Percentiles rank a stretch among this genome's conserved stretches.
Conservation (phyloP, 2,888 invertebrate genomes). For the Smittia aterrima region DNA sequence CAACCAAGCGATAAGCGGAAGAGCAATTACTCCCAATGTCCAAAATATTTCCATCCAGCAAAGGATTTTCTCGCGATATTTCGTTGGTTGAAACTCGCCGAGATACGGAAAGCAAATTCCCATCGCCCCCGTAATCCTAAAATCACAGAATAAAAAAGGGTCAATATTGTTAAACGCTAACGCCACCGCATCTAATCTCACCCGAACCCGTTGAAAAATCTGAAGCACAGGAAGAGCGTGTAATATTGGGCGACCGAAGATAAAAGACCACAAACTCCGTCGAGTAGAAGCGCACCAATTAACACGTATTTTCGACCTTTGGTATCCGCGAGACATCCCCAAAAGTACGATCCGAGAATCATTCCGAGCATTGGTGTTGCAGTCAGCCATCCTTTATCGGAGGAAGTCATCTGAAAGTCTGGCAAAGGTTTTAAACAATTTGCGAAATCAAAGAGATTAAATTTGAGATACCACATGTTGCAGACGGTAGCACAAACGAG, state of each 20-base stretch:
- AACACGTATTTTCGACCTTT: slow-evolving; percentile 74
- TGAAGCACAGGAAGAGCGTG: slow-evolving; percentile 67
- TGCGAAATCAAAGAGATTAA: background rate
- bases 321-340: slow-evolving; percentile 81
- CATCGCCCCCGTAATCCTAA: slow-evolving; percentile 77
- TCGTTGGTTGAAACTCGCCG: slow-evolving; percentile 77
- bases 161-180: background rate
- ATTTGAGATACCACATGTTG: slow-evolving; percentile 61
- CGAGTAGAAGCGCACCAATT: slow-evolving; percentile 69
- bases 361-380: slow-evolving; percentile 79
- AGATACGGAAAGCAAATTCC: slow-evolving; percentile 79
- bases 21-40: slow-evolving; percentile 72
- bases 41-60: slow-evolving; percentile 87
- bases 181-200: slow-evolving; percentile 58
- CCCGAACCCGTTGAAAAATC: slow-evolving; percentile 79
- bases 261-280: slow-evolving; percentile 68
- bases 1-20: slow-evolving; percentile 76
- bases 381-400: slow-evolving; percentile 74
- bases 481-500: slow-evolving; percentile 79
- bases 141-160: slow-evolving; percentile 44
- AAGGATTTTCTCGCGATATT: slow-evolving; percentile 74
- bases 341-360: slow-evolving; percentile 79
- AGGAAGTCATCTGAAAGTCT: slow-evolving; percentile 71
- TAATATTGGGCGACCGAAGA: slow-evolving; percentile 74
- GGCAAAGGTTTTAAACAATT: background rate